Percentiles rank a stretch among this genome's conserved stretches.
Evolutionary conservation across 2,113 vertebrate genomes (phyloP).

Genomic region (Grammomys surdaster): DNA sequence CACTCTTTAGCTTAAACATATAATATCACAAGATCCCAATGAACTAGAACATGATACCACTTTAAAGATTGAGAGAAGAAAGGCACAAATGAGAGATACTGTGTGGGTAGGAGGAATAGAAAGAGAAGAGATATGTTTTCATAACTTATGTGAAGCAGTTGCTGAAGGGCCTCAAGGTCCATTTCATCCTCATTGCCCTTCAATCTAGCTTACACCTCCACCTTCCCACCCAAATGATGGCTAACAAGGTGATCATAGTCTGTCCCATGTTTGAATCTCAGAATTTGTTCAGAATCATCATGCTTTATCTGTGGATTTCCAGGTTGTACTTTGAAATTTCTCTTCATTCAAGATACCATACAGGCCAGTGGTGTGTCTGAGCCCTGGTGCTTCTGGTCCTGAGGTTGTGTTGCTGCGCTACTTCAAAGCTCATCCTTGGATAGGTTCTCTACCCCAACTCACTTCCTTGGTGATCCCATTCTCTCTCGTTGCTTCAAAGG

Average conservation of each 20-base stretch:
- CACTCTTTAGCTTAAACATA: neutral
- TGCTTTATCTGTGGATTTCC: neutral
- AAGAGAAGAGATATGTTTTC: neutral
- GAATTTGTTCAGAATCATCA: neutral
- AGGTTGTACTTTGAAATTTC: neutral
- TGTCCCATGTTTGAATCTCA: neutral
- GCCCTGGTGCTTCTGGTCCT: neutral
- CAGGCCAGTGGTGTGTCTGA: neutral
- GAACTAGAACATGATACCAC: neutral
- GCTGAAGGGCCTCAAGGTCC: accelerated
- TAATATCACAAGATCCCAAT: neutral
- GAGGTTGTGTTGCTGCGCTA: neutral
- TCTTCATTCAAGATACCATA: neutral
- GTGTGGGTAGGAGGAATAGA: neutral
- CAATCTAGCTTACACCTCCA: neutral
- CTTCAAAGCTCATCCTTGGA: neutral
- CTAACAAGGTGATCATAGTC: neutral
- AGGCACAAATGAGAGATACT: no score
- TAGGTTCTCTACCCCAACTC: neutral
- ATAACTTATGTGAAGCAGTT: neutral
- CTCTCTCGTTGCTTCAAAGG: neutral
- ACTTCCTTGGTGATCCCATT: neutral
- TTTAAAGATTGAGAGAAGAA: neutral
- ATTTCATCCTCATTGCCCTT: neutral
- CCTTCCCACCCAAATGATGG: neutral